Percentiles rank a stretch among this genome's conserved stretches.
Conservation (phyloP, 2,888 invertebrate species). For the Linnaemya vulpina region DNA sequence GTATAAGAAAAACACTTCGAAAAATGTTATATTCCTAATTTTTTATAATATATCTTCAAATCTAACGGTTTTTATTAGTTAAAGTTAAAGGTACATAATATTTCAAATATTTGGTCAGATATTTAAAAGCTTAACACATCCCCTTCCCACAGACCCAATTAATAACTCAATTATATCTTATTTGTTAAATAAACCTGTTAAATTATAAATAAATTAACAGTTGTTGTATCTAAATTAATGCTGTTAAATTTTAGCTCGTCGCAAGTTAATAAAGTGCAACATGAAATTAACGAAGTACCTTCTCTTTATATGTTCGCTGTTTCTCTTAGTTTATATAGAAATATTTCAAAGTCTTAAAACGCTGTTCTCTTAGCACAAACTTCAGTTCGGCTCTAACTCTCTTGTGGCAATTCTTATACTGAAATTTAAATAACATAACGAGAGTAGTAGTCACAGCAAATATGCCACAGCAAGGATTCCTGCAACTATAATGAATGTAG, state of each 20-base stretch:
- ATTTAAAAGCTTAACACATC: neutral
- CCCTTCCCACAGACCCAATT: too few relatives aligned
- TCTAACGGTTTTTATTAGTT: too few relatives aligned
- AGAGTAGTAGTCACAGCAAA: neutral
- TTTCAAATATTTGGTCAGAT: neutral
- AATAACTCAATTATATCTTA: too few relatives aligned
- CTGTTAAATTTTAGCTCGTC: neutral
- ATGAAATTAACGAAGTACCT: neutral
- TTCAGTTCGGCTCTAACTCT: neutral
- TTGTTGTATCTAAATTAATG: too few relatives aligned
- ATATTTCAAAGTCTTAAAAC: neutral
- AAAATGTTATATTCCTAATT: too few relatives aligned
- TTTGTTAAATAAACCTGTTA: too few relatives aligned
- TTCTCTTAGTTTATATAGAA: neutral
- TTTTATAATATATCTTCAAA: too few relatives aligned
- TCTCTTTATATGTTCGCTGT: neutral
- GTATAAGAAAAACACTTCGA: too few relatives aligned
- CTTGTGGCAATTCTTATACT: neutral
- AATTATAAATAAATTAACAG: too few relatives aligned
- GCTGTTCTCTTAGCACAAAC: neutral
- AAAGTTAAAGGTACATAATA: too few relatives aligned
- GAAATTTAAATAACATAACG: neutral
- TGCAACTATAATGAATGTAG: neutral
- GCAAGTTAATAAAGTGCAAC: neutral
- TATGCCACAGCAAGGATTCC: neutral